Base-by-base conservation (phyloP, 2,888 invertebrate genomes). In the Melolontha melolontha region DNA sequence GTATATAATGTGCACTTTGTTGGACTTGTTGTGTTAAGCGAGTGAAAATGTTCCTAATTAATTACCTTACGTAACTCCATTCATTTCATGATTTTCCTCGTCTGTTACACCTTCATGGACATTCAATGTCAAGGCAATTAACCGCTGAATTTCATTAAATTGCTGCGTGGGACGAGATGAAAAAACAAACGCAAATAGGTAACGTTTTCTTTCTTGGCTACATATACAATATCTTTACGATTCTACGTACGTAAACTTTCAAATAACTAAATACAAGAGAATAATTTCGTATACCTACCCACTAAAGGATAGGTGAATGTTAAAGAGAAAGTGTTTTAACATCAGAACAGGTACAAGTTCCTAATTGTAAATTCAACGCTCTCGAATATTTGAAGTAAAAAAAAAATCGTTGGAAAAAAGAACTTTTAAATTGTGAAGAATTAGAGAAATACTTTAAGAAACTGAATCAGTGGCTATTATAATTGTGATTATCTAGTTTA, bases 41-140 rank as follows among this genome's bases (percentile, higher is more conserved):
- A 55, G 55, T 41, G 55, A 55, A 52, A 55, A 55, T 42, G 42
- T 2, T 22, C 22, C 22, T 57, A 57, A 57, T 57, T 57, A 57
- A 57, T 57, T 42, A 22, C 42, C 16, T 42, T 57, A 57, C 57
- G 57, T 57, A 42, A 57, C 42, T 22, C 22, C 4, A 17, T 16
- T 27, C 57, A 42, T 27, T 57, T 54, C 22, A 42, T 42, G 42
- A 57, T 57, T 57, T 57, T 57, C 57, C 14, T 57, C 42, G 57
- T 42, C 42, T n/a, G n/a, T n/a, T n/a, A n/a, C n/a, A n/a, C n/a
- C n/a, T 57, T 41, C 57, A 57, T 12, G n/a, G 49, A 50, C 14
- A 50, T 22, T 63, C 63, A 50, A 49, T 63, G 63, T 63, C 63
- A 63, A 49, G 63, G 63, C 22, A 57, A 57, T 57, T 57, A 57